phyloP scores from a whole-genome alignment of 2,113 vertebrate genomes.

The Grus americana region DNA sequence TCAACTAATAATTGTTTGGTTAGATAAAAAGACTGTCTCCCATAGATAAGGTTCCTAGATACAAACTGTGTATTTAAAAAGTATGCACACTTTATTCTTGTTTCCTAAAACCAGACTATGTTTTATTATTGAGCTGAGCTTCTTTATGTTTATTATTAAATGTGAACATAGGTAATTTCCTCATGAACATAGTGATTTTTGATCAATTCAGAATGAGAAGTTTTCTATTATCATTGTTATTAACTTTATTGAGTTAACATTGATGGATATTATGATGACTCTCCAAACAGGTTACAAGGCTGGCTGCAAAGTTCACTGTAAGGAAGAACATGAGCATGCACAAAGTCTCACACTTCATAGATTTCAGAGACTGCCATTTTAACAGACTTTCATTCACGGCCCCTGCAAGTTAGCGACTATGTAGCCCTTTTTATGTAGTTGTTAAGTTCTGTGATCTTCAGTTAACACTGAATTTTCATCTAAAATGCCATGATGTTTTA shows the following conservation, averaged over 20 bases:
- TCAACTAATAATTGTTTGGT: background rate
- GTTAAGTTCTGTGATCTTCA: background rate
- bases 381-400: background rate
- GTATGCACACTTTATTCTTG: background rate
- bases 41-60: background rate
- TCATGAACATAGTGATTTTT: background rate
- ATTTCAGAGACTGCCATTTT: background rate
- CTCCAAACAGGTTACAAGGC: background rate
- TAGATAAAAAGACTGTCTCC: background rate
- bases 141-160: background rate
- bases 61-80: background rate
- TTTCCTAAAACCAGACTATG: background rate
- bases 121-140: background rate
- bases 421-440: background rate
- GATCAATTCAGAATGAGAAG: background rate
- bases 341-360: background rate
- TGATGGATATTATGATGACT: background rate
- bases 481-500: background rate
- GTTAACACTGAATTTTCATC: background rate
- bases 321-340: background rate
- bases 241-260: background rate
- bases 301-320: background rate
- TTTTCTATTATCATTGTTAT: background rate
- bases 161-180: background rate
- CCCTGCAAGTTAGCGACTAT: background rate